Conservation (phyloP, 2,113 vertebrate genomes). For the human (Homo sapiens) region DNA sequence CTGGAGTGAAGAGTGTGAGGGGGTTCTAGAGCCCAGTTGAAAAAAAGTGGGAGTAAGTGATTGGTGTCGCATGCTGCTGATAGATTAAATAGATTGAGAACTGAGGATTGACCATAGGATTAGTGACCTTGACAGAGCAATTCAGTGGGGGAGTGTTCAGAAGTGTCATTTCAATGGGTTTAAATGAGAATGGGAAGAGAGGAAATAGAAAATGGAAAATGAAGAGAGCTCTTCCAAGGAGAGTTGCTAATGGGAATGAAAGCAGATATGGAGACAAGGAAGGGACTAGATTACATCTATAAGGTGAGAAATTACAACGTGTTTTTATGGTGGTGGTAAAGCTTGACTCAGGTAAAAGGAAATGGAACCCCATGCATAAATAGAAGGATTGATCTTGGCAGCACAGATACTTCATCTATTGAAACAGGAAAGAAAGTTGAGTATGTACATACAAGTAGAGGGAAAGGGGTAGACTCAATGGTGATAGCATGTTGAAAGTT, state of each 20-base stretch:
- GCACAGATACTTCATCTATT: neutral
- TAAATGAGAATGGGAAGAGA: neutral
- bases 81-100: neutral
- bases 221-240: neutral
- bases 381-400: neutral
- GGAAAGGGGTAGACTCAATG: neutral
- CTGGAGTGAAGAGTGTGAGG: neutral
- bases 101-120: neutral
- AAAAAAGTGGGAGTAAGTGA: neutral
- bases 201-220: neutral
- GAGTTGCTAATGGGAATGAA: neutral
- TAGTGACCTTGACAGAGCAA: neutral
- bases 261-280: neutral
- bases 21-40: neutral
- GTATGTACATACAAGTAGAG: neutral
- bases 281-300: neutral
- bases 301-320: neutral
- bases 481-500: neutral
- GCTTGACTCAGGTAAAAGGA: neutral
- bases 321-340: neutral
- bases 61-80: neutral
- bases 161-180: neutral
- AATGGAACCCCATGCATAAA: neutral
- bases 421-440: neutral
- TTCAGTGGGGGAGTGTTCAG: neutral